These are phyloP conservation scores for Ichneumon xanthorius DNA, from an alignment of 2,888 invertebrate species.

Conservation along the genomic window DNA sequence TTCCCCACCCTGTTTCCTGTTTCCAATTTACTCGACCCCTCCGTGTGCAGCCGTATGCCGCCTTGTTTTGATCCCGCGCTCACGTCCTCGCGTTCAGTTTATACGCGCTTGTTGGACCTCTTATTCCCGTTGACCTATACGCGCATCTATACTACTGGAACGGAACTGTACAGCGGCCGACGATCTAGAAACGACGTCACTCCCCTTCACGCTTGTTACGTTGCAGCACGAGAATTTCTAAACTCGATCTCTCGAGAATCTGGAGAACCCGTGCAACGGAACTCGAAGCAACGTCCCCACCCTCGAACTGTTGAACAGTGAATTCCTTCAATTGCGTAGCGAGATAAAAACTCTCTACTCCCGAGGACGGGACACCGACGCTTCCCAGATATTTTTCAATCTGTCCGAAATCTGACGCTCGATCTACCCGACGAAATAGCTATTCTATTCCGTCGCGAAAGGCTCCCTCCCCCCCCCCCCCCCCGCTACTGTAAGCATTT, in stretches of 20 bases:
- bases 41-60: not conserved
- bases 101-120: not conserved
- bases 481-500: not conserved
- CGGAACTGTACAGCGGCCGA: not conserved
- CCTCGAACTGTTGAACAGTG: not conserved
- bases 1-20: conserved; percentile 19
- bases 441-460: not conserved
- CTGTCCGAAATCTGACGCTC: conserved; percentile 10
- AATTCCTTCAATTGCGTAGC: conserved; percentile 3
- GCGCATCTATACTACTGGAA: not conserved
- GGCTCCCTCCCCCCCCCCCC: too few species aligned
- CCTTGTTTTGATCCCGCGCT: conserved; percentile 6
- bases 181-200: not conserved
- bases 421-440: conserved; percentile 5
- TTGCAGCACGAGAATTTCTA: not conserved
- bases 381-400: conserved; percentile 11
- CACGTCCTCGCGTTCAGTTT: not conserved
- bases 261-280: not conserved
- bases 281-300: not conserved
- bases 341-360: not conserved
- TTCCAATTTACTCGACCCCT: conserved; percentile 30
- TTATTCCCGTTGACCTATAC: not conserved
- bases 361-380: not conserved
- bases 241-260: not conserved
- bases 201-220: not conserved